Percentiles rank a stretch among this genome's conserved stretches.
phyloP scores from a whole-genome alignment of 2,797 vertebrate genomes.

The Rhinophrynus dorsalis region DNA sequence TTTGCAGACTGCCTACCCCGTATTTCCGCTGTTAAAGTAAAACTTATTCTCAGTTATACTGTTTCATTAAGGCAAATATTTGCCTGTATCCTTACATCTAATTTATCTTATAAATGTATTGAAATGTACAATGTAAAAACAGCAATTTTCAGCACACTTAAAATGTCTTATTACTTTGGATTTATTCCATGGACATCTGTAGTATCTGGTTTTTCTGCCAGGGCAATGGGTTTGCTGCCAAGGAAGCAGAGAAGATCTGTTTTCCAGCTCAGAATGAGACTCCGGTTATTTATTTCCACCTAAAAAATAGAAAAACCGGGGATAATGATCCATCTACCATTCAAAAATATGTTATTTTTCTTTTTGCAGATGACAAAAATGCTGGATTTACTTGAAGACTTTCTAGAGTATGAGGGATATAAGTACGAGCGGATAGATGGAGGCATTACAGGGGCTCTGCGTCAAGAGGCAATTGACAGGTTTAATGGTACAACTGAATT shows the following conservation, averaged over 20 bases:
- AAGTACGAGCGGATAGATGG: constrained; percentile 96
- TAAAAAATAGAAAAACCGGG: not conserved
- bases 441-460: constrained; percentile 89
- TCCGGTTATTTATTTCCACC: not conserved
- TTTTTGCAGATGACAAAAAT: constrained; percentile 94
- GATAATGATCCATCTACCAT: not conserved
- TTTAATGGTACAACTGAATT: constrained; percentile 82
- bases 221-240: not conserved
- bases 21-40: too few relatives aligned
- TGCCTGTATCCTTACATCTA: too few relatives aligned
- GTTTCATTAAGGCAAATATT: too few relatives aligned
- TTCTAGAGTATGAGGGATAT: constrained; percentile 94
- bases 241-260: not conserved
- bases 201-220: not conserved
- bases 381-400: constrained; percentile 96
- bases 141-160: not conserved
- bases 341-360: not conserved
- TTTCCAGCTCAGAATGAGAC: not conserved
- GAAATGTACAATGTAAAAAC: not conserved
- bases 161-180: not conserved
- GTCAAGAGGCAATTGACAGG: constrained; percentile 96
- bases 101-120: too few relatives aligned
- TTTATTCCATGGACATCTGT: not conserved
- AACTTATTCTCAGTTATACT: too few relatives aligned
- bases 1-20: too few relatives aligned